phyloP scores from a whole-genome alignment of 2,888 invertebrate genomes.

The Arrhopalites spinosus region DNA sequence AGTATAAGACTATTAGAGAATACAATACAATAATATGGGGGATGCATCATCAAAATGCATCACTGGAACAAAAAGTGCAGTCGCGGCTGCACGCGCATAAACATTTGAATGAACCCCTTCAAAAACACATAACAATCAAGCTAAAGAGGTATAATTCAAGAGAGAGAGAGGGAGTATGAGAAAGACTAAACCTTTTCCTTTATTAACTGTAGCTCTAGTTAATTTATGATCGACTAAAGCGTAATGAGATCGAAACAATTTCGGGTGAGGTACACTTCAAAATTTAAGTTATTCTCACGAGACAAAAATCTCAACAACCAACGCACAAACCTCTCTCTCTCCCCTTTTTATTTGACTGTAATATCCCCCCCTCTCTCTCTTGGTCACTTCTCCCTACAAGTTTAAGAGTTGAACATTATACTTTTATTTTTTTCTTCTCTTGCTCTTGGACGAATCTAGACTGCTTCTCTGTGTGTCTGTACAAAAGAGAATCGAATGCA shows the following conservation, averaged over 20 bases:
- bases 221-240: not conserved
- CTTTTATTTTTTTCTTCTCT: not conserved
- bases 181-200: not conserved
- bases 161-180: not conserved
- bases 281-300: slow-evolving; percentile 4
- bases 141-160: not conserved
- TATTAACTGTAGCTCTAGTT: not conserved
- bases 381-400: no score
- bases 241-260: slow-evolving; percentile 15
- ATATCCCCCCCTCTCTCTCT: no score
- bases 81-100: not conserved
- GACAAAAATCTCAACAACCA: slow-evolving; percentile 3
- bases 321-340: no score
- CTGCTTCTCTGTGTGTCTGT: slow-evolving; percentile 3
- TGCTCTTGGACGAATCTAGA: not conserved
- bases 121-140: not conserved
- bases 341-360: no score
- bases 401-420: no score
- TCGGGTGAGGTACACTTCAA: not conserved
- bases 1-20: no score
- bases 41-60: not conserved
- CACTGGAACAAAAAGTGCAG: not conserved
- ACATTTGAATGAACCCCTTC: not conserved
- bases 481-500: slow-evolving; percentile 45
- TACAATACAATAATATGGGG: no score